Conservation (phyloP, 2,888 invertebrate genomes). For the Dryococelus australis region DNA sequence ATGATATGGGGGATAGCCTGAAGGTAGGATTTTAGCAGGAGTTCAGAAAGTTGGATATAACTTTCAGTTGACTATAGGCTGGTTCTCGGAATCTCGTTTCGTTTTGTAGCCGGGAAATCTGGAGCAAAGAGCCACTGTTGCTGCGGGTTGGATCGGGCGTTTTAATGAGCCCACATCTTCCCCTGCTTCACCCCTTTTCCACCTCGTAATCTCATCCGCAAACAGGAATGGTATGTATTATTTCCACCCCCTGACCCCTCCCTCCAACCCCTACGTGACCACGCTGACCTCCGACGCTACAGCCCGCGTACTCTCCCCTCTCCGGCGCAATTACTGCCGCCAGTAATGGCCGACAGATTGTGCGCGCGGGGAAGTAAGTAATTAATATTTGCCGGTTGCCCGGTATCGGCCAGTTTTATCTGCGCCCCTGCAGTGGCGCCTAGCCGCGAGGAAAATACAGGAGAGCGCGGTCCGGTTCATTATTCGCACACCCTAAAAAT, state of each 20-base stretch:
- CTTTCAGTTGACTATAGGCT: background rate
- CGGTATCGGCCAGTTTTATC: too few relatives aligned
- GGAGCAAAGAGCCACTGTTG: background rate
- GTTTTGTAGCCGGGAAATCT: background rate
- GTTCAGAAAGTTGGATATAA: background rate
- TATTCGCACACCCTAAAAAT: too few relatives aligned
- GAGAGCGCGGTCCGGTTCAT: too few relatives aligned
- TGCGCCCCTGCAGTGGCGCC: too few relatives aligned
- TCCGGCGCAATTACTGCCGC: background rate
- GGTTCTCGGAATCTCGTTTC: background rate
- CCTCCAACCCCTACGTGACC: too few relatives aligned
- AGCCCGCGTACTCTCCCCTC: background rate
- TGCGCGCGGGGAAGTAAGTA: background rate
- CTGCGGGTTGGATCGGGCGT: background rate
- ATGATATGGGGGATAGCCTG: too few relatives aligned
- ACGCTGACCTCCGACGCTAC: background rate
- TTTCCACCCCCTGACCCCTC: background rate
- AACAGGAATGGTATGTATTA: background rate
- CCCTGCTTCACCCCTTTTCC: background rate
- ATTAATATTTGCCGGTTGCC: background rate
- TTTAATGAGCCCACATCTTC: slow-evolving; percentile 1
- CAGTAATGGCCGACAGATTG: background rate
- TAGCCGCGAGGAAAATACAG: too few relatives aligned
- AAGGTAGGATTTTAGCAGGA: too few relatives aligned
- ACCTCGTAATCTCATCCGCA: background rate